phyloP scores from a whole-genome alignment of 2,113 vertebrate species.

The Oxygymnocypris stewartii region DNA sequence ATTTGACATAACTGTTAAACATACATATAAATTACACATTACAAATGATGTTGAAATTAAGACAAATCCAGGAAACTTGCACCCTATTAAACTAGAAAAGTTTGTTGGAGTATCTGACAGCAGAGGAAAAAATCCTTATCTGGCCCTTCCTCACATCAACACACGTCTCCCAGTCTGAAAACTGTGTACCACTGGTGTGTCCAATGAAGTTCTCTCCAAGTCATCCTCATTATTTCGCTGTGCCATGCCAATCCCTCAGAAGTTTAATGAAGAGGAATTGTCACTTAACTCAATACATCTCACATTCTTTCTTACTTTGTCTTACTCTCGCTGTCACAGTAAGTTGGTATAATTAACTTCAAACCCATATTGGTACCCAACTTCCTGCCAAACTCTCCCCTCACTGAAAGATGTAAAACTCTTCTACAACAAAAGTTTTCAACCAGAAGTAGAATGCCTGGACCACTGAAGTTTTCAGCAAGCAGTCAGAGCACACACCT shows the following conservation, averaged over 20 bases:
- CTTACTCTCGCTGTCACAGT: neutral
- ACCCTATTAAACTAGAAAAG: neutral
- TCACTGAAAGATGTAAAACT: neutral
- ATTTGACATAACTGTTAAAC: neutral
- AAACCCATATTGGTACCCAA: neutral
- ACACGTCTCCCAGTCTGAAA: slow-evolving; percentile 1
- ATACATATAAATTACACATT: neutral
- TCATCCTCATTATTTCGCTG: slow-evolving; percentile 30
- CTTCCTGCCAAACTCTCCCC: slow-evolving; percentile 1
- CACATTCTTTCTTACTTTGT: slow-evolving; percentile 9
- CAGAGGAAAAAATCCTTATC: slow-evolving; percentile 8
- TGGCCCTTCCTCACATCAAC: slow-evolving; percentile 3
- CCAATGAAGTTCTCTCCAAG: slow-evolving; percentile 3
- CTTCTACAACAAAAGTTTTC: neutral
- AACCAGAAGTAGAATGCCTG: neutral
- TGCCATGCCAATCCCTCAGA: slow-evolving; percentile 7
- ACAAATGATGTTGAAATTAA: neutral
- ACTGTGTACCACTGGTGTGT: neutral
- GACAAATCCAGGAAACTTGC: neutral
- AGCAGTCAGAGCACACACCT: neutral
- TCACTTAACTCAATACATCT: slow-evolving; percentile 29
- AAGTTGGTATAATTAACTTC: neutral
- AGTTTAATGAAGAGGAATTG: slow-evolving; percentile 24
- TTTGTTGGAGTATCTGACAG: neutral
- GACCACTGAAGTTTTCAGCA: neutral